A percentile compares a stretch with the other conserved stretches of the same genome.
Conservation (phyloP, 2,113 vertebrate genomes). For the Puffinus mauretanicus region DNA sequence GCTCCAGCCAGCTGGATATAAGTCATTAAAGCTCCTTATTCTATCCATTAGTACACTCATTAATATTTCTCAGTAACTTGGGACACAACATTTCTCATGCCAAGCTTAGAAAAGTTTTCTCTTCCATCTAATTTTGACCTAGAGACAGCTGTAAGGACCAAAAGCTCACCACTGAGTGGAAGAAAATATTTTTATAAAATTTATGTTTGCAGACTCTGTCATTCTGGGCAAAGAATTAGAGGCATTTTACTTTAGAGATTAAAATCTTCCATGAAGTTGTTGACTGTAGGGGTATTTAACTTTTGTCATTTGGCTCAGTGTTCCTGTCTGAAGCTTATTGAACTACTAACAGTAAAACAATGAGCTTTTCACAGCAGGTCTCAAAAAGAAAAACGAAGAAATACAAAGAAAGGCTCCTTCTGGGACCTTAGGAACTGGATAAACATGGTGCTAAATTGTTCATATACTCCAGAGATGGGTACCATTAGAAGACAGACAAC, state of each 20-base stretch:
- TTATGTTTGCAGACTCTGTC: not conserved
- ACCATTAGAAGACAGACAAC: not conserved
- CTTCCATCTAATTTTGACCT: conserved; percentile 31
- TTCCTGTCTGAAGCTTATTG: not conserved
- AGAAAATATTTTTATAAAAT: not conserved
- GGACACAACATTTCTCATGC: conserved; percentile 24
- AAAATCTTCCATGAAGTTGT: not conserved
- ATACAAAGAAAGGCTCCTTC: not conserved
- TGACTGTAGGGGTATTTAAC: not conserved
- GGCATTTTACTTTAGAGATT: not conserved
- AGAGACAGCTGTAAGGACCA: not conserved
- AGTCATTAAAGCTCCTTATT: conserved; percentile 56
- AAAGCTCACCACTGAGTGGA: not conserved
- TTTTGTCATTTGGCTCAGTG: not conserved
- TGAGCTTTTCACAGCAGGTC: not conserved
- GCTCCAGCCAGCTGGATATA: conserved; percentile 34
- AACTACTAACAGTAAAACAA: not conserved
- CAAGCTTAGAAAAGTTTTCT: conserved; percentile 34
- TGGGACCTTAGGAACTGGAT: not conserved
- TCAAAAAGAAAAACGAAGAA: not conserved
- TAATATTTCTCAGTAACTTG: conserved; percentile 54
- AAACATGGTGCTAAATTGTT: not conserved
- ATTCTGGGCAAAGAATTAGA: not conserved
- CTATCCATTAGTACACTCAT: conserved; percentile 57
- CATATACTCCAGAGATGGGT: not conserved